These are phyloP conservation scores for Ashinkailepas kermadecensis DNA, from an alignment of 2,888 invertebrate species.

Conservation along the genomic window DNA sequence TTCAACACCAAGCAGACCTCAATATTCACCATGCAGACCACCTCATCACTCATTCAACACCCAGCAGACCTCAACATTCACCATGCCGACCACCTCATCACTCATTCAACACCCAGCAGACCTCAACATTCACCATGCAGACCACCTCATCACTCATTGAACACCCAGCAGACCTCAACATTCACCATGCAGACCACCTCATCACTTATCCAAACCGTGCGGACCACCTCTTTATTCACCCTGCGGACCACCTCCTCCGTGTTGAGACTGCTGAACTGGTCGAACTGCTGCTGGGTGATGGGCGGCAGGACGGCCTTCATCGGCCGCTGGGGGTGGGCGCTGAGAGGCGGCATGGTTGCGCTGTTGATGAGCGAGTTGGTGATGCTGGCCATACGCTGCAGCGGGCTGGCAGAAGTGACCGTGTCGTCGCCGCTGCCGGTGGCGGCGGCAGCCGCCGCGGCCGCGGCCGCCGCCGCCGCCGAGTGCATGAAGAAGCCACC, in stretches of 20 bases:
- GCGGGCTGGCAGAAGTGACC: constrained; percentile 58
- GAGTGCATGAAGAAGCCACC: constrained; percentile 24
- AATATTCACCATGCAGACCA: no score
- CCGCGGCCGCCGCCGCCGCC: constrained; percentile 27
- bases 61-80: no score
- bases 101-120: no score
- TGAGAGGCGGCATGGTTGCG: constrained; percentile 29
- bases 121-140: no score
- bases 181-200: no score
- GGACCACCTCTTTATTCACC: constrained; percentile 24
- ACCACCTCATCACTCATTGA: no score
- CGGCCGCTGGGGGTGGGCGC: constrained; percentile 57
- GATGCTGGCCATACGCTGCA: constrained; percentile 96
- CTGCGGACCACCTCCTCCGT: constrained; percentile 87
- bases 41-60: no score
- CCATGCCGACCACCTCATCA: no score
- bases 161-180: no score
- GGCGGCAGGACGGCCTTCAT: constrained; percentile 94
- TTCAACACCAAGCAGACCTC: no score
- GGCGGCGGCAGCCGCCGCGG: constrained; percentile 35
- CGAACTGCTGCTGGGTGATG: constrained; percentile 97
- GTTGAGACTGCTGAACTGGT: constrained; percentile 93
- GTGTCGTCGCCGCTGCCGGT: not conserved
- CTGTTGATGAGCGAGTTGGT: constrained; percentile 86
- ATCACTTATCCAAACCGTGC: no score